Percentiles rank a stretch among this genome's conserved stretches.
Conservation (phyloP, 2,888 invertebrate genomes). For the Charanyca ferruginea region DNA sequence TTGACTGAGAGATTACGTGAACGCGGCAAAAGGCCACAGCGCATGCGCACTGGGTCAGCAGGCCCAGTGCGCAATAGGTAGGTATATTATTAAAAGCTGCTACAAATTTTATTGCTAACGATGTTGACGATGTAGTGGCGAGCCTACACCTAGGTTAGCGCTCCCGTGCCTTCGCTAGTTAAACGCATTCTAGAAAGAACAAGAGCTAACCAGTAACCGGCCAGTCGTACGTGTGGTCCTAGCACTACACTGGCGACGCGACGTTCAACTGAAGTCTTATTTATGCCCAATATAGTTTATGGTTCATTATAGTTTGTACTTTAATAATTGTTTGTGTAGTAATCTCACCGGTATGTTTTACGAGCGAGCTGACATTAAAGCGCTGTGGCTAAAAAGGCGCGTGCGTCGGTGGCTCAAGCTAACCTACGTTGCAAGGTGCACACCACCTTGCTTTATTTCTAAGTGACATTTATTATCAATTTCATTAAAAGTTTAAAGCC, state of each 20-base stretch:
- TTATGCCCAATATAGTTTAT: slow-evolving; percentile 41
- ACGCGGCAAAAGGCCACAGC: slow-evolving; percentile 32
- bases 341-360: slow-evolving; percentile 42
- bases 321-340: slow-evolving; percentile 49
- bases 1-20: slow-evolving; percentile 35
- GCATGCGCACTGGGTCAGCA: slow-evolving; percentile 13
- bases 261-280: slow-evolving; percentile 29
- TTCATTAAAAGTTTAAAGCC: slow-evolving; percentile 5
- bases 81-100: slow-evolving; percentile 18
- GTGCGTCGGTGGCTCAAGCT: not conserved
- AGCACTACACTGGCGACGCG: not conserved
- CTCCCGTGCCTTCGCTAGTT: not conserved
- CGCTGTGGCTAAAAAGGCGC: not conserved
- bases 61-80: too few relatives aligned
- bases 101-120: slow-evolving; percentile 23
- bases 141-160: not conserved
- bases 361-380: slow-evolving; percentile 41
- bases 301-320: slow-evolving; percentile 39
- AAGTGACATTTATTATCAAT: slow-evolving; percentile 39
- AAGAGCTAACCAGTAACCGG: not conserved
- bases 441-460: slow-evolving; percentile 27
- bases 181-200: too few relatives aligned
- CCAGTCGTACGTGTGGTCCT: slow-evolving; percentile 10
- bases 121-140: slow-evolving; percentile 7
- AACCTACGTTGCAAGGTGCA: slow-evolving; percentile 25